Conservation (phyloP, 2,113 vertebrate species). For the Todiramphus saurophagus region DNA sequence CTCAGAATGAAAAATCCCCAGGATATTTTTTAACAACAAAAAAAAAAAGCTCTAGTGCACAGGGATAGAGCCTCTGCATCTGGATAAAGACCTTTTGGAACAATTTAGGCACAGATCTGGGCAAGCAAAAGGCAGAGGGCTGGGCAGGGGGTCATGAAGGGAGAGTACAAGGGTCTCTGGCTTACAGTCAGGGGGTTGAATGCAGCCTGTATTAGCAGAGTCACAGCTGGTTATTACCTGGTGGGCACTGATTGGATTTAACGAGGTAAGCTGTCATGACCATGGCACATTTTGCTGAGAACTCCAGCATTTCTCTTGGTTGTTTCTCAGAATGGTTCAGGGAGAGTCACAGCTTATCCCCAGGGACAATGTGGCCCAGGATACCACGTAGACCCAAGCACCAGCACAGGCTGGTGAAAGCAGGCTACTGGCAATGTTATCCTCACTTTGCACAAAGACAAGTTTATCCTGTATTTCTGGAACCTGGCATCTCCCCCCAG, state of each 20-base stretch:
- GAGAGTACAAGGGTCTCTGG: neutral
- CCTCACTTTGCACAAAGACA: neutral
- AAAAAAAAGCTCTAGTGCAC: neutral
- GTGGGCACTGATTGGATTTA: neutral
- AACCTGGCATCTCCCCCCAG: neutral
- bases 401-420: neutral
- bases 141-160: neutral
- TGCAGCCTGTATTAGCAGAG: neutral
- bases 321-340: neutral
- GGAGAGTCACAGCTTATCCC: neutral
- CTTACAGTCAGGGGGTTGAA: neutral
- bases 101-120: neutral
- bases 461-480: neutral
- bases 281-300: neutral
- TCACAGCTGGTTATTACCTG: neutral
- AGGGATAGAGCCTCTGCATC: neutral
- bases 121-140: neutral
- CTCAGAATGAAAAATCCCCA: neutral
- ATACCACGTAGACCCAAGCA: accelerated
- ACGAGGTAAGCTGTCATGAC: neutral
- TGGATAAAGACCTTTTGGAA: neutral
- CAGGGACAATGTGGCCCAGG: neutral
- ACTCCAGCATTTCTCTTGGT: neutral
- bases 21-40: neutral
- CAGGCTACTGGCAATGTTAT: neutral